phyloP scores from a whole-genome alignment of 2,888 invertebrate species.

The Allacma fusca region DNA sequence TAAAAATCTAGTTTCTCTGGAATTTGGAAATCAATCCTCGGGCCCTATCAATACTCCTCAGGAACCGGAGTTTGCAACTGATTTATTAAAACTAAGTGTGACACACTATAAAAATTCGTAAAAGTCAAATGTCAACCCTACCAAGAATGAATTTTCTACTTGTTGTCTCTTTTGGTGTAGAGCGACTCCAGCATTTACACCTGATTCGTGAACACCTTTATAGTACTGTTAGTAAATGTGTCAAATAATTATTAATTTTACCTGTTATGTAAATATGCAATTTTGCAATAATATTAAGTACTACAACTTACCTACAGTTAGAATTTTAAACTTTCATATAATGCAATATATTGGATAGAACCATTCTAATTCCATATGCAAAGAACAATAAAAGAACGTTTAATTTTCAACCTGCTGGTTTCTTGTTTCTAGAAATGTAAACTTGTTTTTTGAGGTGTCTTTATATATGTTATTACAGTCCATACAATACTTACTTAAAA shows the following conservation, averaged over 20 bases:
- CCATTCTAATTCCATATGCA: slow-evolving; percentile 11
- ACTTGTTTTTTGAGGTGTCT: background rate
- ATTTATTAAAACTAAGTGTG: slow-evolving; percentile 55
- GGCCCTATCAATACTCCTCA: slow-evolving; percentile 47
- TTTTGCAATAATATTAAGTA: background rate
- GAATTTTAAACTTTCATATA: slow-evolving; percentile 30
- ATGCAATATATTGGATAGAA: slow-evolving; percentile 25
- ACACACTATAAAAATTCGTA: slow-evolving; percentile 47
- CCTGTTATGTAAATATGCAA: slow-evolving; percentile 2
- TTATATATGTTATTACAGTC: background rate
- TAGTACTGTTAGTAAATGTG: slow-evolving; percentile 27
- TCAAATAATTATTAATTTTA: slow-evolving; percentile 9
- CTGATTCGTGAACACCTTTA: slow-evolving; percentile 14
- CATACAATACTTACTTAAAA: background rate
- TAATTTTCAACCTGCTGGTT: slow-evolving; percentile 19
- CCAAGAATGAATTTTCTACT: slow-evolving; percentile 14
- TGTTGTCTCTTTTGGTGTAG: slow-evolving; percentile 11
- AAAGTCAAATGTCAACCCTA: slow-evolving; percentile 6
- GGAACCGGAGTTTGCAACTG: slow-evolving; percentile 53
- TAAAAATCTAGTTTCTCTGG: slow-evolving; percentile 55
- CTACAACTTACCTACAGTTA: background rate
- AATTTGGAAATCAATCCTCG: slow-evolving; percentile 52
- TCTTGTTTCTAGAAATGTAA: slow-evolving; percentile 14
- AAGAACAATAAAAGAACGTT: slow-evolving; percentile 26
- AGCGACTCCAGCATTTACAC: background rate